A percentile compares a stretch with the other conserved stretches of the same genome.
phyloP scores from a whole-genome alignment of 2,113 vertebrate species.

The Cettia cetti region DNA sequence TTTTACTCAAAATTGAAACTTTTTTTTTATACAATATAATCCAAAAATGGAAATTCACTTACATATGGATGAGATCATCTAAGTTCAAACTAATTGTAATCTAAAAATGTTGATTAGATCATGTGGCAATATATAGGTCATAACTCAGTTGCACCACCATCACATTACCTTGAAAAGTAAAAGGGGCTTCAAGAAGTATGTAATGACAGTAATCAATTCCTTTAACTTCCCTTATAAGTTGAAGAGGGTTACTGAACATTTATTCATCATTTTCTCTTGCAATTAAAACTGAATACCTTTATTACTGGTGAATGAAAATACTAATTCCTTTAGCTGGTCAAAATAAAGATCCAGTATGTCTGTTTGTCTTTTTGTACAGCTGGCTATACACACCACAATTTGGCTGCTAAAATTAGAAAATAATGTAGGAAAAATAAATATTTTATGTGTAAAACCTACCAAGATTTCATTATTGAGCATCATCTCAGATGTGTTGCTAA shows the following conservation, averaged over 20 bases:
- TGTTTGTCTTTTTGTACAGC: no score
- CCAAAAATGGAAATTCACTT: not conserved
- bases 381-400: not conserved
- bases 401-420: not conserved
- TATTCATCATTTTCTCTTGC: not conserved
- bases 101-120: not conserved
- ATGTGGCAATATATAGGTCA: not conserved
- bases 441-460: not conserved
- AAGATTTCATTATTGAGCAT: not conserved
- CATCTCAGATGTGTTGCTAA: not conserved
- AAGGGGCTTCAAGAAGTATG: not conserved
- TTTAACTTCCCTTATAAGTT: not conserved
- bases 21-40: not conserved
- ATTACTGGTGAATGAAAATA: not conserved
- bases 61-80: not conserved
- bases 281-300: not conserved
- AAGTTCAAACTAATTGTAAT: not conserved
- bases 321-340: not conserved
- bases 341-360: not conserved
- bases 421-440: not conserved
- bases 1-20: not conserved
- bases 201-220: not conserved
- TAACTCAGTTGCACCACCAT: not conserved
- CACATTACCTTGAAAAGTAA: not conserved
- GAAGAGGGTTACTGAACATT: not conserved